Base-by-base conservation (phyloP, 2,797 vertebrate genomes). In the Hippocampus kuda region DNA sequence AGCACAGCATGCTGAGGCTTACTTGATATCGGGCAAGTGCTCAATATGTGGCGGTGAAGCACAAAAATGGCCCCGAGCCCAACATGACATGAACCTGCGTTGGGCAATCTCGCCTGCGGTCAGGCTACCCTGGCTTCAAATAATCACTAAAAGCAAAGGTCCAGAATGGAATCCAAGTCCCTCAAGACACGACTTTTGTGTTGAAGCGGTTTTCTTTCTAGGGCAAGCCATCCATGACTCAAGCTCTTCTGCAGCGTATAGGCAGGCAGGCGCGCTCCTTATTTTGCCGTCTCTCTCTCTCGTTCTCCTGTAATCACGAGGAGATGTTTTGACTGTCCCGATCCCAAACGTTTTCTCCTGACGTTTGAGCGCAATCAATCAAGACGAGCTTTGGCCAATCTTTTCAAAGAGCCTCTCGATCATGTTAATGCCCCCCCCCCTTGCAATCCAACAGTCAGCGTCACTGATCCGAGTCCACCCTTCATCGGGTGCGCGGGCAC, bases 321-420 rank as follows among this genome's bases (percentile, higher is more conserved):
- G 76, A 69, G 72, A 77, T 85, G 79, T 84, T 88, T 85, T 86
- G 77, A 85, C 84, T 87, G 84, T 82, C 80, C 79, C 80, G 79
- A 88, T 82, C 81, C 80, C 56, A 66, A 65, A 77, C 77, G 71
- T 75, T 83, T 87, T 75, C 83, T 77, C 77, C 4, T 11, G 73
- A 83, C 77, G 81, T 85, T 85, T 79, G 82, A 70, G 81, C 72
- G 78, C 71, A 77, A 73, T 88, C 82, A 83, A 79, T 88, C 80
- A 83, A 26, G 76, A 76, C 81, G 81, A 57, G 68, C 75, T 80
- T 65, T 67, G 76, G 78, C 74, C 59, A 49, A 79, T 86, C 77
- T 82, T 80, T 69, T 74, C 79, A 79, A 86, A 80, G 70, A 85
- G 80, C 75, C 73, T 75, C 60, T 46, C 79, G 76, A 86, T 87